A percentile compares a stretch with the other conserved stretches of the same genome.
Conservation (phyloP, 2,888 invertebrate genomes). For the Anarsia innoxiella region DNA sequence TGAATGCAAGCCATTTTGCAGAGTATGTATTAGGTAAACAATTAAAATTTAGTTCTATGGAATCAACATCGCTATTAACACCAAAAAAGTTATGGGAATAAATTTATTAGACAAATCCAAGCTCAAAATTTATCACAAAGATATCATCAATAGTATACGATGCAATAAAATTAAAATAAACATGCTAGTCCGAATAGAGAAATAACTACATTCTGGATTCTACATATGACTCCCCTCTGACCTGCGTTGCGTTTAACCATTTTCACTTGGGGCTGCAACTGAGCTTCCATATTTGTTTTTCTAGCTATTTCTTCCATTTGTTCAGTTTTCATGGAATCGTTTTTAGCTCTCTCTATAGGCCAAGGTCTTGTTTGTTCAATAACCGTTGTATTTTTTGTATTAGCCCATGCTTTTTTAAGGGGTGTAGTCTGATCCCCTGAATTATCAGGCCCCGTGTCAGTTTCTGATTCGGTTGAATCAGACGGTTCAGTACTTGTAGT, state of each 20-base stretch:
- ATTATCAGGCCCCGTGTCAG: no score
- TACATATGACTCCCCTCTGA: slow-evolving; percentile 19
- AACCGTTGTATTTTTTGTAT: no score
- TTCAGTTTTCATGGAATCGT: slow-evolving; percentile 17
- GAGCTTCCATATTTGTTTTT: slow-evolving; percentile 30
- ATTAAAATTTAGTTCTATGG: no score
- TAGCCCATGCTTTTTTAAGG: no score
- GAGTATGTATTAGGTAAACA: no score
- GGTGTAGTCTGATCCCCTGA: no score
- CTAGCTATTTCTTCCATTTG: slow-evolving; percentile 16
- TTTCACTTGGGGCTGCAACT: slow-evolving; percentile 19
- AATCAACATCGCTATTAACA: no score
- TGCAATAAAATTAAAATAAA: slow-evolving; percentile 28
- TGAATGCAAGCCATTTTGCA: no score
- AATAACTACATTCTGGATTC: slow-evolving; percentile 26
- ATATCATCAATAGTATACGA: not conserved
- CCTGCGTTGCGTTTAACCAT: slow-evolving; percentile 19
- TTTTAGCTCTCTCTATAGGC: slow-evolving; percentile 27
- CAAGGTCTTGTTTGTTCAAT: no score
- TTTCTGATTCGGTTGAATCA: no score
- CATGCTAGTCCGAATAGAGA: slow-evolving; percentile 28
- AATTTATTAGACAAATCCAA: slow-evolving; percentile 5
- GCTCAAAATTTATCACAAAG: slow-evolving; percentile 10
- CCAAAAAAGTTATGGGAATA: not conserved
- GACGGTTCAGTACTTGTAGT: no score